Evolutionary conservation across 2,113 vertebrate species (phyloP).

Genomic region (Pygoscelis adeliae): DNA sequence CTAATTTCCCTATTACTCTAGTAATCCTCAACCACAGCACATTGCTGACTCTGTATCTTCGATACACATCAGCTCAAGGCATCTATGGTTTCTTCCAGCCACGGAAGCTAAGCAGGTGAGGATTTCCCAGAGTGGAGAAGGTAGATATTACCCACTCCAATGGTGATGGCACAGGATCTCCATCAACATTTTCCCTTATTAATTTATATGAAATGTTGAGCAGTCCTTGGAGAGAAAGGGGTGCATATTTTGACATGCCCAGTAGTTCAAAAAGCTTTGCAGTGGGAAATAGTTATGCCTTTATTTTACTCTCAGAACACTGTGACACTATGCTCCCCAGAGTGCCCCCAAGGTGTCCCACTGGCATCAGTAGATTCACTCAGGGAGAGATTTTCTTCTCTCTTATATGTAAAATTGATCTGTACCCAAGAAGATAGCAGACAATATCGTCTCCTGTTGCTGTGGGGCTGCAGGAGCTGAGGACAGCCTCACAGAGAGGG

Average conservation of each 20-base stretch:
- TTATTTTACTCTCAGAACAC: too few relatives aligned
- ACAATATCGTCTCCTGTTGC: not conserved
- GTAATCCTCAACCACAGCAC: not conserved
- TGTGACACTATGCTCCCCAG: not conserved
- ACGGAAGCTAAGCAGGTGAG: not conserved
- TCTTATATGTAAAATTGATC: not conserved
- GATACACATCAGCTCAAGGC: accelerated
- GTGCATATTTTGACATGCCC: not conserved
- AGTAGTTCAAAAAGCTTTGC: not conserved
- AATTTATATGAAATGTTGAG: not conserved
- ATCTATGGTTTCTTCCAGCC: not conserved
- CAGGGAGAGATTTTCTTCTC: not conserved
- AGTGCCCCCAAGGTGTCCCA: not conserved
- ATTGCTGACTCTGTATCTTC: not conserved
- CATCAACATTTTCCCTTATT: not conserved
- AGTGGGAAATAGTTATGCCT: not conserved
- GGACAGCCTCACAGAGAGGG: not conserved
- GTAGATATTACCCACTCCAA: not conserved
- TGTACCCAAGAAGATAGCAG: not conserved
- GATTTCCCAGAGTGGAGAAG: not conserved
- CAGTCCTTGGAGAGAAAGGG: not conserved
- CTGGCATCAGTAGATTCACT: not conserved
- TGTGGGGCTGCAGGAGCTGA: not conserved
- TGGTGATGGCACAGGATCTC: not conserved
- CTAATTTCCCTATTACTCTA: not conserved